phyloP scores from a whole-genome alignment of 1,140 invertebrate genomes.

The Cydia fagiglandana region DNA sequence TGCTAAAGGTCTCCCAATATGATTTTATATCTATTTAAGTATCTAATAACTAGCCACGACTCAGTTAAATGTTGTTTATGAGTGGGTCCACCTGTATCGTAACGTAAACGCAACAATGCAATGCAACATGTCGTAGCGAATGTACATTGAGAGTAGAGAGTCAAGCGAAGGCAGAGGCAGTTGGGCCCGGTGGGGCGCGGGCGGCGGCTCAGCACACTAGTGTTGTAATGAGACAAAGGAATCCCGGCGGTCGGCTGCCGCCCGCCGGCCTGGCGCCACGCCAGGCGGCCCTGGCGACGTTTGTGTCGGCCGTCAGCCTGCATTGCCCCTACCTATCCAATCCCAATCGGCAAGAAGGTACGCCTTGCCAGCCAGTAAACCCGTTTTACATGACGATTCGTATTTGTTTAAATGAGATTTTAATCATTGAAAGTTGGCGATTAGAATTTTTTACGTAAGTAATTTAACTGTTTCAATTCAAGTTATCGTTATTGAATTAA shows the following conservation, averaged over 20 bases:
- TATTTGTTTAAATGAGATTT: background rate
- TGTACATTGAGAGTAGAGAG: constrained; percentile 19
- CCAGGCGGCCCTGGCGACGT: constrained; percentile 75
- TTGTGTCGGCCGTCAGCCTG: constrained; percentile 65
- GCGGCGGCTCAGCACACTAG: constrained; percentile 34
- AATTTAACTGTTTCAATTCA: background rate
- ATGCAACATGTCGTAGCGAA: background rate
- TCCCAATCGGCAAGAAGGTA: constrained; percentile 23
- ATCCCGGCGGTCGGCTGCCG: constrained; percentile 72
- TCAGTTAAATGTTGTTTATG: background rate
- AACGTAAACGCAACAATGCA: constrained; percentile 4
- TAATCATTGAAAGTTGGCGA: background rate
- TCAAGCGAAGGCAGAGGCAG: constrained; percentile 3
- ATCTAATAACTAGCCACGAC: too few relatives aligned
- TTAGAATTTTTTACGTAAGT: background rate
- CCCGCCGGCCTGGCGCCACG: constrained; percentile 77
- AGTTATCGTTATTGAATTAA: background rate
- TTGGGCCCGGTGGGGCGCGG: background rate
- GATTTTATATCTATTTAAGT: too few relatives aligned
- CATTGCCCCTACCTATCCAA: constrained; percentile 36
- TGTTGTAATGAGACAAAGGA: constrained; percentile 74
- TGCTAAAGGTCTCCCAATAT: too few relatives aligned
- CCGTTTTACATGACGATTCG: background rate
- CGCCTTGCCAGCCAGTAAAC: constrained; percentile 7
- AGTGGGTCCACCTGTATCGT: background rate